phyloP scores from a whole-genome alignment of 1,140 invertebrate species.

The Euborellia annulipes region DNA sequence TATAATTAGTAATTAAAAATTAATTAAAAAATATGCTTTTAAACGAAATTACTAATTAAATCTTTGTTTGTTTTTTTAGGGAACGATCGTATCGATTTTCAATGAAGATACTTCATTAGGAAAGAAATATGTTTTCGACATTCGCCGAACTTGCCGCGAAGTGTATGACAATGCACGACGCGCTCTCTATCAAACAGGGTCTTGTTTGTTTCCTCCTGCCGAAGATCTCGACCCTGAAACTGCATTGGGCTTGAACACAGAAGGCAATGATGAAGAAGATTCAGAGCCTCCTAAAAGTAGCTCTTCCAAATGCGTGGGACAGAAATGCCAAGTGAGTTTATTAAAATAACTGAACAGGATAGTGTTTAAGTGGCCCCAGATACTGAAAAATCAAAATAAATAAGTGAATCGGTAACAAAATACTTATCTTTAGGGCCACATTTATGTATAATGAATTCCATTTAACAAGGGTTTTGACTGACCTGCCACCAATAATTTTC shows the following conservation, averaged over 20 bases:
- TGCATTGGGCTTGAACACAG: conserved; percentile 2
- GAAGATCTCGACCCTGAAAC: neutral
- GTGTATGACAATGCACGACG: conserved; percentile 71
- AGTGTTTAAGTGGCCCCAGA: no score
- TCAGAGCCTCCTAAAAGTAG: neutral
- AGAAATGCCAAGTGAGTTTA: conserved; percentile 1
- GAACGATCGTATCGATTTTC: conserved; percentile 80
- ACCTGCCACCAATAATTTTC: no score
- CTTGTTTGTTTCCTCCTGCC: conserved; percentile 5
- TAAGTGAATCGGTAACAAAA: no score
- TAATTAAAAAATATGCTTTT: neutral
- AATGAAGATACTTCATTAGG: conserved; percentile 74
- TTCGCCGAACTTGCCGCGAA: conserved; percentile 67
- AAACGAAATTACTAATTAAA: neutral
- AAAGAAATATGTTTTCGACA: conserved; percentile 80
- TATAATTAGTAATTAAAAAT: conserved; percentile 32
- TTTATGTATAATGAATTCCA: no score
- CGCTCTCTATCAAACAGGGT: conserved; percentile 36
- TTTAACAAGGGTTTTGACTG: no score
- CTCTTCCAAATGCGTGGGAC: neutral
- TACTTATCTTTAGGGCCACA: no score
- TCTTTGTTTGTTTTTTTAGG: conserved; percentile 28
- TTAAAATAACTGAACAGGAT: no score
- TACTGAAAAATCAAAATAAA: no score
- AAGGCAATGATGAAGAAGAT: conserved; percentile 5